Conservation (phyloP, 2,888 invertebrate species). For the Harpalus rufipes region DNA sequence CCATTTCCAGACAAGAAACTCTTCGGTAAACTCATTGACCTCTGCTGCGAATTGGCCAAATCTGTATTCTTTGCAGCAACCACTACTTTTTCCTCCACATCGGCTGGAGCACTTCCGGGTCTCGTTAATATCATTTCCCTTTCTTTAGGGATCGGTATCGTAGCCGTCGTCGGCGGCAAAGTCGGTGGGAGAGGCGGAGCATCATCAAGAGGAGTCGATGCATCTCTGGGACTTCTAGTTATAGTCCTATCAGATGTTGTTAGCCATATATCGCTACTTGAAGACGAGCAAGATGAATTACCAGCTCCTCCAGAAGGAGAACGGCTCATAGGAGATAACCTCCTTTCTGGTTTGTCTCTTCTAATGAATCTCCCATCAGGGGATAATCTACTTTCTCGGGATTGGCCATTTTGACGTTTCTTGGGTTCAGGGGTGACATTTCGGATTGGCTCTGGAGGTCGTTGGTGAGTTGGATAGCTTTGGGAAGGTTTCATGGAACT, state of each 20-base stretch:
- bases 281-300: conserved; percentile 76
- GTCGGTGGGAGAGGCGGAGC: conserved; percentile 69
- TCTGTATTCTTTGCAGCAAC: conserved; percentile 66
- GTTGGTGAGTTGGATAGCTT: conserved; percentile 79
- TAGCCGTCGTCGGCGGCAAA: conserved; percentile 67
- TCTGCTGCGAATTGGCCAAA: conserved; percentile 75
- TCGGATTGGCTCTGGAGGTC: conserved; percentile 74
- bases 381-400: conserved; percentile 37
- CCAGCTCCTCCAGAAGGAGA: conserved; percentile 73
- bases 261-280: conserved; percentile 79
- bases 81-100: conserved; percentile 72
- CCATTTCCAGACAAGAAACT: conserved; percentile 77
- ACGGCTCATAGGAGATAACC: conserved; percentile 69
- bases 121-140: conserved; percentile 77
- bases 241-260: conserved; percentile 79
- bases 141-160: conserved; percentile 71
- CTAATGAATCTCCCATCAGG: conserved; percentile 48
- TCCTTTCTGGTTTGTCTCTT: conserved; percentile 61
- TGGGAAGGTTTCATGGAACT: conserved; percentile 78
- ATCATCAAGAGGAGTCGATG: conserved; percentile 79
- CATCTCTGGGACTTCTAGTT: conserved; percentile 77
- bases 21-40: conserved; percentile 80
- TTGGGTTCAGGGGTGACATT: conserved; percentile 69
- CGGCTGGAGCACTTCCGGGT: conserved; percentile 80
- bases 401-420: conserved; percentile 67